phyloP scores from a whole-genome alignment of 2,888 invertebrate genomes.

The Hypomecis punctinalis region DNA sequence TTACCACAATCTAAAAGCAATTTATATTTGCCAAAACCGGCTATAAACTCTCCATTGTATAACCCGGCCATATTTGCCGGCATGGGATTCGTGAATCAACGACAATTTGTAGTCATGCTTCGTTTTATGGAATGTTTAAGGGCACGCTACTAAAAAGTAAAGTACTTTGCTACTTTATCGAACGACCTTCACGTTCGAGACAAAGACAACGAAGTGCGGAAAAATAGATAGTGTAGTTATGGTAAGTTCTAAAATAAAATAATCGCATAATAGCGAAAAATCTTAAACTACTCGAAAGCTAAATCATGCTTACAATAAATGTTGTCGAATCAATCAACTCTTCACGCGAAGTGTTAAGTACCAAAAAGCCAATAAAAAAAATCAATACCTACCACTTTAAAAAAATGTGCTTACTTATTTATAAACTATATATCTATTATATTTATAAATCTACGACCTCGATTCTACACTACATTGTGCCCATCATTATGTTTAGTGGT shows the following conservation, averaged over 20 bases:
- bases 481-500: no score
- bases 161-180: neutral
- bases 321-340: neutral
- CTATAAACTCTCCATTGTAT: slow-evolving; percentile 37
- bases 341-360: no score
- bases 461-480: no score
- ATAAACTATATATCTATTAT: no score
- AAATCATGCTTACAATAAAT: neutral
- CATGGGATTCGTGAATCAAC: slow-evolving; percentile 22
- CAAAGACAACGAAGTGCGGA: no score
- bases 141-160: slow-evolving; percentile 32
- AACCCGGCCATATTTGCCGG: slow-evolving; percentile 14
- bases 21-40: slow-evolving; percentile 32
- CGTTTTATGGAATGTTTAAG: slow-evolving; percentile 33
- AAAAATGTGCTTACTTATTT: no score
- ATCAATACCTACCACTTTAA: no score
- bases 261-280: no score
- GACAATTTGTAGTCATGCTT: slow-evolving; percentile 30
- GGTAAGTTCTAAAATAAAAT: no score
- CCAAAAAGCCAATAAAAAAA: neutral
- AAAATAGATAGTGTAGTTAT: no score
- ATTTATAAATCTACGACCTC: no score
- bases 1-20: slow-evolving; percentile 28
- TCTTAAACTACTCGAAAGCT: no score
- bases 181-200: neutral